Conservation (phyloP, 23 tunicate genomes). For the Oikopleura dioica region DNA sequence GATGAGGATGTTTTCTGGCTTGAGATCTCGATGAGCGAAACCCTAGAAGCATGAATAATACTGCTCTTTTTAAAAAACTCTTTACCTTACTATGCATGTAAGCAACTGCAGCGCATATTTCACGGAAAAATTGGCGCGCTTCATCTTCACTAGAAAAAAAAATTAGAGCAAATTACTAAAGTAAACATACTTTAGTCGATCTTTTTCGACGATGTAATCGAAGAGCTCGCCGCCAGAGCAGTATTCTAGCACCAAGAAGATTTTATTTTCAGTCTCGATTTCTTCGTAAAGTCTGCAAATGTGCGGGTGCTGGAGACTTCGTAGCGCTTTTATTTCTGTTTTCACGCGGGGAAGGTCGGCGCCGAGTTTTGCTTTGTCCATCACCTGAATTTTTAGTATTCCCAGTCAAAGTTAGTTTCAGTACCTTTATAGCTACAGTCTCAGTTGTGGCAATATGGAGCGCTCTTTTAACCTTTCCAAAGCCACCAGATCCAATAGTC, state of each 20-base stretch:
- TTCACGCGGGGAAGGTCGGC: slow-evolving; percentile 85
- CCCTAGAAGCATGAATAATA: slow-evolving; percentile 24
- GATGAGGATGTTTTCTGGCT: slow-evolving; percentile 82
- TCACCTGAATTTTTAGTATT: too few relatives aligned
- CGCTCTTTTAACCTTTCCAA: slow-evolving; percentile 93
- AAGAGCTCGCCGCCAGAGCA: slow-evolving; percentile 95
- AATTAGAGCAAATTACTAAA: too few relatives aligned
- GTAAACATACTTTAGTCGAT: too few relatives aligned
- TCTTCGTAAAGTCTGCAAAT: slow-evolving; percentile 89
- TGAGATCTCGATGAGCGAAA: slow-evolving; percentile 82
- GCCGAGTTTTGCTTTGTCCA: slow-evolving; percentile 16
- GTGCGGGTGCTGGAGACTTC: slow-evolving; percentile 60
- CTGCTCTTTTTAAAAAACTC: too few relatives aligned
- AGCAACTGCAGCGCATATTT: slow-evolving; percentile 82
- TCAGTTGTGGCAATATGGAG: slow-evolving; percentile 96
- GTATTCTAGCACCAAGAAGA: slow-evolving; percentile 76
- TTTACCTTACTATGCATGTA: slow-evolving; percentile 36
- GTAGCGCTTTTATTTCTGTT: slow-evolving; percentile 90
- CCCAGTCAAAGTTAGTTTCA: too few relatives aligned
- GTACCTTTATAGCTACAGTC: slow-evolving; percentile 72
- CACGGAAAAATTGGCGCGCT: slow-evolving; percentile 65
- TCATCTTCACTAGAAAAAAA: slow-evolving; percentile 70
- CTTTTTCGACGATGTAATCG: slow-evolving; percentile 90
- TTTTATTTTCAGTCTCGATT: slow-evolving; percentile 44
- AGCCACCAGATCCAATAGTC: slow-evolving; percentile 91